phyloP scores from a whole-genome alignment of 2,797 vertebrate genomes.

The Limosa lapponica region DNA sequence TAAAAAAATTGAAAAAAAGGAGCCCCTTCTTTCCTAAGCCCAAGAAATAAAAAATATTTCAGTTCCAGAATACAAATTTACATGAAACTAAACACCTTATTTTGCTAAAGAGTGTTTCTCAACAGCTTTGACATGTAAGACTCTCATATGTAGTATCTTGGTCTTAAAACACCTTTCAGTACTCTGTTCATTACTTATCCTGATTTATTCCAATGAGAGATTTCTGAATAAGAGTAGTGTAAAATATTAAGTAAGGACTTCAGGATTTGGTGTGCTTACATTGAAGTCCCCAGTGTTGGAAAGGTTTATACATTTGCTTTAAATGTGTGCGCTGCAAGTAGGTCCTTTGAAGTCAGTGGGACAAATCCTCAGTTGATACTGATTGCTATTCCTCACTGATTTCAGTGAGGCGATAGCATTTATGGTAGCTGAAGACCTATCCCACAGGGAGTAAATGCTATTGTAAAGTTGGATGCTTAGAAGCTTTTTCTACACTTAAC shows the following conservation, averaged over 20 bases:
- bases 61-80: neutral
- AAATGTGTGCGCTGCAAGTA: neutral
- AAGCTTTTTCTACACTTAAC: constrained; percentile 15
- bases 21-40: neutral
- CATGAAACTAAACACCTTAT: neutral
- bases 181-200: neutral
- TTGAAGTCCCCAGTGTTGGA: neutral
- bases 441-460: neutral
- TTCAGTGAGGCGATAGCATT: constrained; percentile 11
- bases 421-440: neutral
- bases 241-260: constrained; percentile 20
- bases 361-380: neutral
- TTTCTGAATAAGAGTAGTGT: neutral
- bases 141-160: neutral
- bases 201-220: neutral
- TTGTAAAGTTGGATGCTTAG: constrained; percentile 21
- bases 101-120: neutral
- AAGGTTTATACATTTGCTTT: constrained; percentile 6
- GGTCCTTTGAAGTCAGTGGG: constrained; percentile 1
- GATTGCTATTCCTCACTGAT: neutral
- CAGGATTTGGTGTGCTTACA: constrained; percentile 1
- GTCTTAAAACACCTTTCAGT: neutral
- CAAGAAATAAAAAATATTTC: neutral
- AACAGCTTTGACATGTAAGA: neutral
- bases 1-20: neutral